Base-by-base conservation (phyloP, 2,113 vertebrate genomes). In the Pterophyllum scalare region DNA sequence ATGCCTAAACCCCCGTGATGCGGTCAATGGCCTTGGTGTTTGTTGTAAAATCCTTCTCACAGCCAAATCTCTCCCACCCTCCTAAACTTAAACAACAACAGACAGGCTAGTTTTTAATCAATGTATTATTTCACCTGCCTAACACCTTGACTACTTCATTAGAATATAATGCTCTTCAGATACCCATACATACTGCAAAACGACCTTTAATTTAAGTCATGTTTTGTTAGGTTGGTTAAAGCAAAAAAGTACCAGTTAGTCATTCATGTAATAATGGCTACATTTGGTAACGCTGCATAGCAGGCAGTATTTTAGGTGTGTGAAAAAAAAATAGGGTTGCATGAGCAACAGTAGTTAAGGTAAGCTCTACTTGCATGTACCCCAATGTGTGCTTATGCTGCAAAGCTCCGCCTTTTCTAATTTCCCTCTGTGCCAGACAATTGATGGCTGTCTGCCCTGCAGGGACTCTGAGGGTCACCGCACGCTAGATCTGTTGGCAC, bases 1-100 rank as follows among this genome's bases (percentile, higher is more conserved):
- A 59, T 31, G 40, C 35, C 57, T 17, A 80, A 70, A 75, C 79
- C 54, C 77, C 79, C 24, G 24, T 76, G 58, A 87, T 61, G 59
- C 72, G 56, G 83, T 77, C 87, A 77, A 19, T 87, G 74, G 60
- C 82, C 77, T 88, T 80, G 24, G 74, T 91, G 67, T 79, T 89
- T 87, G 52, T 76, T 86, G 26, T 77, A 28, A 64, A 35, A 74
- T 85, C 38, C 31, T 58, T 46, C 46, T 81, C 49, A 15, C 24
- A 79, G 61, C 28, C 40, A 64, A 17, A 64, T 83, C 31, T 61
- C 12, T 28, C 62, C 67, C 61, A 59, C 4, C 20, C 14, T 74
- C 20, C n/a, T 7, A 72, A 46, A 81, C 13, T 38, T 26, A 65
- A 64, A 80, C 67, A 24, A 31, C 40, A 80, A 57, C 24, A 67